phyloP scores from a whole-genome alignment of 2,888 invertebrate genomes.

The Arctia plantaginis region DNA sequence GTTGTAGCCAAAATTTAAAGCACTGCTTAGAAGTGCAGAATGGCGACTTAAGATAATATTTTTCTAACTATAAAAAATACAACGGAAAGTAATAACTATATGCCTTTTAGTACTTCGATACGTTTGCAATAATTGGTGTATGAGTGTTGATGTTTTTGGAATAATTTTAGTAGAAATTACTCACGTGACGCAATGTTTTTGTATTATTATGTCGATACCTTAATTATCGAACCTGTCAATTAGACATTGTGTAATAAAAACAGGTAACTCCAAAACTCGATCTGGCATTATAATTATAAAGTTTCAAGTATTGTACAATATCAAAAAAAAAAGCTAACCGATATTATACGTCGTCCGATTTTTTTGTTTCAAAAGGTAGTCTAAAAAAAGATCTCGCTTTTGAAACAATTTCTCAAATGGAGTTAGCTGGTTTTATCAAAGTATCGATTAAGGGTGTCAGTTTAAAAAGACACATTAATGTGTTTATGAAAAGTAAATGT shows the following conservation, averaged over 20 bases:
- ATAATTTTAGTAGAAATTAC: constrained; percentile 38
- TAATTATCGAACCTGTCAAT: too few species aligned
- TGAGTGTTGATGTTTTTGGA: constrained; percentile 37
- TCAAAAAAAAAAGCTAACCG: neutral
- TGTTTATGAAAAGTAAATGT: constrained; percentile 11
- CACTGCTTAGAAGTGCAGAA: neutral
- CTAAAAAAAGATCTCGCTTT: neutral
- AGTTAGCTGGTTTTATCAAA: neutral
- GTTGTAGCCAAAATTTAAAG: neutral
- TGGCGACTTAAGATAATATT: constrained; percentile 18
- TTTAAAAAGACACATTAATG: neutral
- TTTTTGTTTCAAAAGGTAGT: neutral
- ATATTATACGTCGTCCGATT: too few species aligned
- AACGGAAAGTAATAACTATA: constrained; percentile 55
- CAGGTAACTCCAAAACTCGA: neutral
- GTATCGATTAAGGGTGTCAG: neutral
- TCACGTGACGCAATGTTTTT: constrained; percentile 47
- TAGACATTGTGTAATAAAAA: neutral
- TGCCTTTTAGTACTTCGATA: constrained; percentile 53
- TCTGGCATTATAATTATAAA: neutral
- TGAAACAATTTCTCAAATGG: neutral
- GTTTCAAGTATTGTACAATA: neutral
- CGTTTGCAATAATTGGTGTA: constrained; percentile 54
- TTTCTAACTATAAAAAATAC: constrained; percentile 40
- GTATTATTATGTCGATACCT: constrained; percentile 6